Percentiles rank a stretch among this genome's conserved stretches.
These are phyloP conservation scores for Acleris literana DNA, from an alignment of 2,888 invertebrate species.

Conservation along the genomic window DNA sequence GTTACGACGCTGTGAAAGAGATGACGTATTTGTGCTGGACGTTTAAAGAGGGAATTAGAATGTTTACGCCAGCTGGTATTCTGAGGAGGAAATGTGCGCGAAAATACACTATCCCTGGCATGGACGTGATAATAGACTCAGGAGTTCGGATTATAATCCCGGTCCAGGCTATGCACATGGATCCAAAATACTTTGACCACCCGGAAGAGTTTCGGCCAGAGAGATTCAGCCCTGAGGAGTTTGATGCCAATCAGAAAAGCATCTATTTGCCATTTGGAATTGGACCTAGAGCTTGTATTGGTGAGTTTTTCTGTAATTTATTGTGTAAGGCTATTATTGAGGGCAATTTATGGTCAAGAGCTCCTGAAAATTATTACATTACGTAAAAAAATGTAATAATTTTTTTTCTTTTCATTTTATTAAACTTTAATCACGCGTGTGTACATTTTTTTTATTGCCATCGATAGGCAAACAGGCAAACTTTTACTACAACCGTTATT, in stretches of 20 bases:
- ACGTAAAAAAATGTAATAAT: too few relatives aligned
- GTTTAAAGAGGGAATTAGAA: constrained; percentile 62
- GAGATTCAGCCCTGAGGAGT: constrained; percentile 38
- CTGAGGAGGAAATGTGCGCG: constrained; percentile 49
- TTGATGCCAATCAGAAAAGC: constrained; percentile 42
- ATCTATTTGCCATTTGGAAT: constrained; percentile 61
- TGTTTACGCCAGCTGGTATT: constrained; percentile 56
- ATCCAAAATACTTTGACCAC: constrained; percentile 40
- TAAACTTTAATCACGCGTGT: too few relatives aligned
- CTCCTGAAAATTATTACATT: too few relatives aligned
- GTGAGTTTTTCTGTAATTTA: constrained; percentile 44
- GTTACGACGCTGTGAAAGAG: constrained; percentile 63
- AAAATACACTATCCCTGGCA: constrained; percentile 51
- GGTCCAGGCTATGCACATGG: constrained; percentile 35
- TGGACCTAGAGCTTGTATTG: constrained; percentile 63
- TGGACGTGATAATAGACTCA: constrained; percentile 44
- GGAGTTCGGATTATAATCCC: constrained; percentile 32
- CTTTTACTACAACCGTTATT: too few relatives aligned
- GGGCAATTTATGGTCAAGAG: too few relatives aligned
- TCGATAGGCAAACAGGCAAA: too few relatives aligned
- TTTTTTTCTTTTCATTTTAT: too few relatives aligned
- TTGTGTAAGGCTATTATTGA: background rate
- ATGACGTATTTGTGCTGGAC: constrained; percentile 66
- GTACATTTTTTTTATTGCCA: too few relatives aligned
- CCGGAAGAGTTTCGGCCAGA: constrained; percentile 39